phyloP scores from a whole-genome alignment of 2,113 vertebrate species.

The Eulemur macaco region DNA sequence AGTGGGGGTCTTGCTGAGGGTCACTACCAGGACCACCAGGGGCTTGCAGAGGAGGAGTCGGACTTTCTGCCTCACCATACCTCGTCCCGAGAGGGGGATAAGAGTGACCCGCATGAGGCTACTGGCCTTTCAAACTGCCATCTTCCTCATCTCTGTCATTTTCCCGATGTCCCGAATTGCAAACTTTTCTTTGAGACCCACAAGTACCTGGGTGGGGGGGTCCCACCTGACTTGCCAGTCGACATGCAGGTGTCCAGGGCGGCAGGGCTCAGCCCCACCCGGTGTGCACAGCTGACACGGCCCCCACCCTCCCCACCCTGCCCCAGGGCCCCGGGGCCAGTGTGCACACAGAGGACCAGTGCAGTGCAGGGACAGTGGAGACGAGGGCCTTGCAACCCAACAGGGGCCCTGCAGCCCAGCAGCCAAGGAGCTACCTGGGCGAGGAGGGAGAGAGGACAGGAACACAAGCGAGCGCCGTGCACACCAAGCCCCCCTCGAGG shows the following conservation, averaged over 20 bases:
- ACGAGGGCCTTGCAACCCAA: not conserved
- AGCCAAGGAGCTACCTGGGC: not conserved
- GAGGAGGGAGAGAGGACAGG: not conserved
- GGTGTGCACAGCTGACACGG: not conserved
- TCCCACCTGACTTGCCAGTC: not conserved
- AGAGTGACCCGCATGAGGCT: not conserved
- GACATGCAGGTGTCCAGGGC: too few relatives aligned
- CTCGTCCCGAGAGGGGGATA: not conserved
- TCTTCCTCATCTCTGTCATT: not conserved
- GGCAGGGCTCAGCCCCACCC: not conserved
- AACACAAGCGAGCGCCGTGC: rapidly evolving
- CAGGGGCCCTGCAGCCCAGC: too few relatives aligned
- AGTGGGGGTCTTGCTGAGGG: not conserved
- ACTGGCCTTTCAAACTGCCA: not conserved
- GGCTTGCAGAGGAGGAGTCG: not conserved
- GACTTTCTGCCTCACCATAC: not conserved
- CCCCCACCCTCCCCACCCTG: not conserved
- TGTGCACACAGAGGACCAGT: rapidly evolving
- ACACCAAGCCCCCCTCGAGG: not conserved
- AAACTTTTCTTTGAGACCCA: too few relatives aligned
- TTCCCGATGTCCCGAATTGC: too few relatives aligned
- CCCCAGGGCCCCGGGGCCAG: too few relatives aligned
- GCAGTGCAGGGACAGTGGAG: too few relatives aligned
- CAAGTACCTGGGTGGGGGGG: not conserved
- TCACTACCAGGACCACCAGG: not conserved